phyloP scores from a whole-genome alignment of 2,888 invertebrate species.

The Hypomecis punctinalis region DNA sequence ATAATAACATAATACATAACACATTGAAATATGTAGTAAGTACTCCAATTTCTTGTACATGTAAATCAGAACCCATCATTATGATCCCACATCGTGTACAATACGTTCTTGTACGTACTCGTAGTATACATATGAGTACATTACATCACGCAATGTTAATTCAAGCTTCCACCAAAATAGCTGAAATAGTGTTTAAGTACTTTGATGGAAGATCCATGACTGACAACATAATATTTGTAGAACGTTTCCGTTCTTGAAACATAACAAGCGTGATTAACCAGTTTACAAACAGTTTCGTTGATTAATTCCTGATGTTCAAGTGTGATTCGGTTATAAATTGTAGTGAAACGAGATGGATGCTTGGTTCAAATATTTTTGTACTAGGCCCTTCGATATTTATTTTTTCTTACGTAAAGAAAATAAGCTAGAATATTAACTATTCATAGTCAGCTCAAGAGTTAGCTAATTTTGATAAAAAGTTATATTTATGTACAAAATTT shows the following conservation, averaged over 20 bases:
- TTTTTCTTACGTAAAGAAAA: too few species aligned
- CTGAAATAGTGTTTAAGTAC: conserved; percentile 10
- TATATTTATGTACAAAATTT: too few species aligned
- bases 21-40: too few species aligned
- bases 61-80: neutral
- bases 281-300: conserved; percentile 7
- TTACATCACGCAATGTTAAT: conserved; percentile 11
- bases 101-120: neutral
- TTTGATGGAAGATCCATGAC: conserved; percentile 1
- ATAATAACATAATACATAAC: neutral
- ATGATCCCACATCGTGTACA: neutral
- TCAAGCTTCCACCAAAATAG: conserved; percentile 11
- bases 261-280: conserved; percentile 7
- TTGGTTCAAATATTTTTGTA: too few species aligned
- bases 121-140: neutral
- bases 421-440: too few species aligned
- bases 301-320: conserved; percentile 1
- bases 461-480: too few species aligned
- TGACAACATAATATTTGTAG: conserved; percentile 15
- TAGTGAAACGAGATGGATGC: neutral
- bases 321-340: neutral
- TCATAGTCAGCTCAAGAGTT: too few species aligned
- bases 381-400: too few species aligned
- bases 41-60: neutral
- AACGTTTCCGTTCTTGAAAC: conserved; percentile 17